phyloP scores from a whole-genome alignment of 2,797 vertebrate species.

The Muscicapa striata region DNA sequence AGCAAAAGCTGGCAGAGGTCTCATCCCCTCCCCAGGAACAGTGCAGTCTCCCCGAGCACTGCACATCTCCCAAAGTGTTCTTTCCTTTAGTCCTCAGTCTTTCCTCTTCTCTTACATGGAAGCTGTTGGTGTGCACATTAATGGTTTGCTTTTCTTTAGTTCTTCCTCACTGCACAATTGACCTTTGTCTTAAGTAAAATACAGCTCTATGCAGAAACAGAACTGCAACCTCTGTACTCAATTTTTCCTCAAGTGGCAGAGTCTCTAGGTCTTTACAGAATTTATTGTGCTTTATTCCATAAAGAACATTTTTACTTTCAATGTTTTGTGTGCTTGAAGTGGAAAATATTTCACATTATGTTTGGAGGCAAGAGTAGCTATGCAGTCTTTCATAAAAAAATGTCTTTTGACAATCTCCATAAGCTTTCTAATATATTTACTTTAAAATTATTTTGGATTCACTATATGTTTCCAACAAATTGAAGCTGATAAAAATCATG shows the following conservation, averaged over 20 bases:
- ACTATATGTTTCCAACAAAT: slow-evolving; percentile 1
- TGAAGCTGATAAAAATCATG: not conserved
- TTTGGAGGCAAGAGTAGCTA: not conserved
- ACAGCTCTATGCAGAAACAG: not conserved
- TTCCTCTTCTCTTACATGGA: not conserved
- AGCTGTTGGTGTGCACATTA: not conserved
- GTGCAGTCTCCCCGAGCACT: fast-evolving
- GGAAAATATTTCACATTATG: not conserved
- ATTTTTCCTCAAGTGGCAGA: not conserved
- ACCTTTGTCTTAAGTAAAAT: not conserved
- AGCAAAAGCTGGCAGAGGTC: not conserved
- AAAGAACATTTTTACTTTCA: not conserved
- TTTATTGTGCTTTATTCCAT: not conserved
- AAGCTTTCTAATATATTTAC: not conserved
- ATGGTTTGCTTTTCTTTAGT: not conserved
- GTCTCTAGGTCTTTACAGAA: not conserved
- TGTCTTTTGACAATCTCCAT: not conserved
- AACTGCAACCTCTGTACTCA: not conserved
- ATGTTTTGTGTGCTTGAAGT: not conserved
- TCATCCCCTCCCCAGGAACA: fast-evolving
- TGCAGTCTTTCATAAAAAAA: not conserved
- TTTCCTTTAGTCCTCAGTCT: not conserved
- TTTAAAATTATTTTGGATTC: slow-evolving; percentile 23
- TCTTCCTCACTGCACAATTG: not conserved
- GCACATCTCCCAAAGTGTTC: fast-evolving